phyloP scores from a whole-genome alignment of 2,113 vertebrate genomes.

The Turdus rufiventris region DNA sequence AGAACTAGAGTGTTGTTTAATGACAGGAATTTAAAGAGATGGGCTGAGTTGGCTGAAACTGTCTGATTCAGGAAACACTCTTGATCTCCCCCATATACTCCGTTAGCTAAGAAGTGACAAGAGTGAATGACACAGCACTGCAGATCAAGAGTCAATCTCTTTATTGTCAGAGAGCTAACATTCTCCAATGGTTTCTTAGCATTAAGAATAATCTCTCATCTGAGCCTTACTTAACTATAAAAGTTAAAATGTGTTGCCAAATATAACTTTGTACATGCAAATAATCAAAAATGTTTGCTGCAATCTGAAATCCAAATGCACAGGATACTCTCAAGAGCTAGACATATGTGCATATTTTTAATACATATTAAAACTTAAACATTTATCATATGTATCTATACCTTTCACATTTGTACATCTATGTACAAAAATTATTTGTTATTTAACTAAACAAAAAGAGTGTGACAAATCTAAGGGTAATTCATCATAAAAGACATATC shows the following conservation, averaged over 20 bases:
- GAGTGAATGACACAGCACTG: fast-evolving
- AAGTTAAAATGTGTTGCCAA: not conserved
- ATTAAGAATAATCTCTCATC: not conserved
- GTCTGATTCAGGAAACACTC: not conserved
- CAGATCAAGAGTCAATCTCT: not conserved
- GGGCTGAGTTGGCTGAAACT: not conserved
- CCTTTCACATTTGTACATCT: not conserved
- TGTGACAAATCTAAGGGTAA: not conserved
- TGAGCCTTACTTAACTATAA: not conserved
- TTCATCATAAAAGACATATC: not conserved
- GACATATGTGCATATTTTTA: not conserved
- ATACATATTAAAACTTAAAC: not conserved
- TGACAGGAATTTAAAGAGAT: not conserved
- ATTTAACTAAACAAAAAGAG: not conserved
- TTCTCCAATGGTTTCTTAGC: not conserved
- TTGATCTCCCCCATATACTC: fast-evolving
- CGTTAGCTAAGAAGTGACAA: not conserved
- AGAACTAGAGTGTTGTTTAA: not conserved
- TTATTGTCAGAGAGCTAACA: not conserved
- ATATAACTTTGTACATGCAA: not conserved
- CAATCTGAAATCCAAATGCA: not conserved
- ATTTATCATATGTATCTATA: not conserved
- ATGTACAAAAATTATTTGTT: not conserved
- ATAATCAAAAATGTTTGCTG: not conserved
- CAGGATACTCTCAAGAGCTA: not conserved